Percentiles rank a stretch among this genome's conserved stretches.
Conservation (phyloP, 2,888 invertebrate genomes). For the Drosophila basisetae region DNA sequence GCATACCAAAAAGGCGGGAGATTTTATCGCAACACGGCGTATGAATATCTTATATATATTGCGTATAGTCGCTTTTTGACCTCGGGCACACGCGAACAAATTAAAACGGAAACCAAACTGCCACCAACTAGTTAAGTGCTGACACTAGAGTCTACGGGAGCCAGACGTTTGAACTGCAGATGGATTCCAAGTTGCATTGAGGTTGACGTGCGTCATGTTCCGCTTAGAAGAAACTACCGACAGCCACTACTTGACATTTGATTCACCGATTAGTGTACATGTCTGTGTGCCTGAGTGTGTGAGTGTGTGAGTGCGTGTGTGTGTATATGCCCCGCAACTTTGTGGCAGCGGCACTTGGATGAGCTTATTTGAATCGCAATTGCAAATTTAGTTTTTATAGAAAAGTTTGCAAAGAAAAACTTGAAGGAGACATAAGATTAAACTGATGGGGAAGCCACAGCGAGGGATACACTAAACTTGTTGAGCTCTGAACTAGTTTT, state of each 20-base stretch:
- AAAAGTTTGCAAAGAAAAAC: conserved; percentile 31
- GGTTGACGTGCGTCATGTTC: conserved; percentile 69
- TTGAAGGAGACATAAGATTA: conserved; percentile 17
- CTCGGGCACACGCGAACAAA: conserved; percentile 50
- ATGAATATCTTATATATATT: conserved; percentile 55
- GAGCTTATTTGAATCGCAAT: conserved; percentile 39
- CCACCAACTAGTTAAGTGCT: conserved; percentile 22
- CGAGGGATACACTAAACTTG: conserved; percentile 35
- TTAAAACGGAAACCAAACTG: conserved; percentile 60
- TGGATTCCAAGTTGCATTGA: conserved; percentile 43
- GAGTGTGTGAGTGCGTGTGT: conserved; percentile 4
- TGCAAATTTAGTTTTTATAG: conserved; percentile 43
- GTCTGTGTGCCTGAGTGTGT: conserved; percentile 8
- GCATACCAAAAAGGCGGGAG: conserved; percentile 31
- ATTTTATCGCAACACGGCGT: conserved; percentile 57
- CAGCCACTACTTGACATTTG: conserved; percentile 72
- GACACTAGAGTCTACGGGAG: neutral
- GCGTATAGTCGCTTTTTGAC: conserved; percentile 39
- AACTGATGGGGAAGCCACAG: conserved; percentile 23
- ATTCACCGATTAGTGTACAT: conserved; percentile 70
- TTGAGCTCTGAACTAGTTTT: conserved; percentile 1
- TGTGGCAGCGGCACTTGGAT: conserved; percentile 18
- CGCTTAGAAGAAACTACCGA: conserved; percentile 49
- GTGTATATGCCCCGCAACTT: conserved; percentile 10
- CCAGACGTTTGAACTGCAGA: neutral